Conservation (phyloP, 2,113 vertebrate species). For the Pachycephala philippinensis region DNA sequence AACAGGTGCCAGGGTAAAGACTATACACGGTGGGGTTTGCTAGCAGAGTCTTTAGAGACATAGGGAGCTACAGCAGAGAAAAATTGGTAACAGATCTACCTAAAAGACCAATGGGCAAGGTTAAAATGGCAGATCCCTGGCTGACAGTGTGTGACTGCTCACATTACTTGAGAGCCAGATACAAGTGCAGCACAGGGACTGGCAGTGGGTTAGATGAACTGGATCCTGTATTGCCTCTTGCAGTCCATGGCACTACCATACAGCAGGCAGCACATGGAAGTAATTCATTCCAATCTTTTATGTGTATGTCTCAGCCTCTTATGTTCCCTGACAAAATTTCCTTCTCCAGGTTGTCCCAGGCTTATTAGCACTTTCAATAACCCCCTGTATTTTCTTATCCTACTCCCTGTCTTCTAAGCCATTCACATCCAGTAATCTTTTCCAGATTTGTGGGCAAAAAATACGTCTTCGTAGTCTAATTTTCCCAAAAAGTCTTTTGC, state of each 20-base stretch:
- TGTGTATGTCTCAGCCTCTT: background rate
- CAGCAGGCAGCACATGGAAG: background rate
- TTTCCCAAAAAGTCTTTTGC: background rate
- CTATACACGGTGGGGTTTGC: fast-evolving
- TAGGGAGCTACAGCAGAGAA: background rate
- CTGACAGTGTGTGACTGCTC: background rate
- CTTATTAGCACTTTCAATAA: background rate
- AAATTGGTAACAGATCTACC: background rate
- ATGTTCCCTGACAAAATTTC: background rate
- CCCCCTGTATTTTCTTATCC: background rate
- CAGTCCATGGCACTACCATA: background rate
- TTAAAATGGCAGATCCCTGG: background rate
- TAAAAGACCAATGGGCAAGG: background rate
- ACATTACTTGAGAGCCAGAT: background rate
- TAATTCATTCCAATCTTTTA: background rate
- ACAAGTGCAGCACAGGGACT: no score
- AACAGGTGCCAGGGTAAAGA: fast-evolving
- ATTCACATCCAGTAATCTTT: background rate
- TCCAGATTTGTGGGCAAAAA: background rate
- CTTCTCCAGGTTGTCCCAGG: background rate
- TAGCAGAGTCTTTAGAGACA: background rate
- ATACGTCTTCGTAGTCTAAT: background rate
- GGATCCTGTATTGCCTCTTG: background rate
- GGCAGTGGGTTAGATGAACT: background rate
- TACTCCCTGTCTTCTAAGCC: background rate